Evolutionary conservation across 2,113 vertebrate species (phyloP).

Genomic region (Lathamus discolor): DNA sequence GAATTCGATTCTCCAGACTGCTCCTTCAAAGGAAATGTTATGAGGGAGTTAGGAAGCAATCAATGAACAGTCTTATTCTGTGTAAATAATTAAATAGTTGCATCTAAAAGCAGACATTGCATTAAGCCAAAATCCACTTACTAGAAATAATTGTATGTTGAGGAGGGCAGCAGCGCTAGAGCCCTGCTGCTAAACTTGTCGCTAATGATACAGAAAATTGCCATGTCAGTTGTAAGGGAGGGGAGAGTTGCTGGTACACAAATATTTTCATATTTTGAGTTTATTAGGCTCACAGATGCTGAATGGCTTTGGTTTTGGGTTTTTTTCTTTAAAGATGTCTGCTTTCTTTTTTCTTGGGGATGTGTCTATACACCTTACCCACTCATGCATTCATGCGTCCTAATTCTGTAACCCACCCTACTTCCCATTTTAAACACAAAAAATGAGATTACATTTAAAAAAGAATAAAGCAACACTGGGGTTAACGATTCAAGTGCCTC

Average conservation of each 20-base stretch:
- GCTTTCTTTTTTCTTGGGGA: not conserved
- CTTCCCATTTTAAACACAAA: conserved; percentile 6
- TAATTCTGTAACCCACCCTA: conserved; percentile 1
- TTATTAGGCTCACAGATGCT: not conserved
- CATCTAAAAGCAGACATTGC: conserved; percentile 63
- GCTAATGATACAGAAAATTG: not conserved
- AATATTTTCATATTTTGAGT: not conserved
- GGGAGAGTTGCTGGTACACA: not conserved
- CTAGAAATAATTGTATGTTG: not conserved
- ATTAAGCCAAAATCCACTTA: conserved; percentile 30
- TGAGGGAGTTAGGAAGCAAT: conserved; percentile 28
- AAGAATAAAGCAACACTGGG: not conserved
- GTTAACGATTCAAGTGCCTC: not conserved
- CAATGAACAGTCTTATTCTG: conserved; percentile 22
- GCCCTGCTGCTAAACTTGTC: not conserved
- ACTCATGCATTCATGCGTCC: not conserved
- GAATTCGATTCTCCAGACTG: not conserved
- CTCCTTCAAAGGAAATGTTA: conserved; percentile 15
- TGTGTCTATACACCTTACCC: not conserved
- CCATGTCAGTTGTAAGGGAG: not conserved
- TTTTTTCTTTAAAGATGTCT: not conserved
- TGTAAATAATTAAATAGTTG: conserved; percentile 59
- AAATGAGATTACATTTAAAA: not conserved
- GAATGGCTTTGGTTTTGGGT: not conserved
- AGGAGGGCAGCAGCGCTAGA: not conserved